These are phyloP conservation scores for Aelia acuminata DNA, from an alignment of 2,888 invertebrate genomes.

Conservation along the genomic window DNA sequence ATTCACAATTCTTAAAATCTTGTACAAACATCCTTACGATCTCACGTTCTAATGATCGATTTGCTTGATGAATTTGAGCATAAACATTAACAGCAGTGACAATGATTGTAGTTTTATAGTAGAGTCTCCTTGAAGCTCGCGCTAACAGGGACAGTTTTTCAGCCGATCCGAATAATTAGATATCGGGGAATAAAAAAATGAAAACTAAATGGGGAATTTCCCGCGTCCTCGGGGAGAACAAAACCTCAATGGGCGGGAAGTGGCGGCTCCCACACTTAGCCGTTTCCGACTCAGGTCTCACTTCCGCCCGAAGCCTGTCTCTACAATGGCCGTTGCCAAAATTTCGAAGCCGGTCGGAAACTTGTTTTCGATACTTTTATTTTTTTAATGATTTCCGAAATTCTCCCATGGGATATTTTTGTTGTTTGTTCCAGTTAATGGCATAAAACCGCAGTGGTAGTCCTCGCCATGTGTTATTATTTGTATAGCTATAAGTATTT, in stretches of 20 bases:
- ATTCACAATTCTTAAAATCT: too few relatives aligned
- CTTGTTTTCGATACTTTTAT: not conserved
- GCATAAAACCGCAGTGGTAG: too few relatives aligned
- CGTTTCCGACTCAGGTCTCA: not conserved
- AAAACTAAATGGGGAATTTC: slow-evolving; percentile 49
- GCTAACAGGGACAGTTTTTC: slow-evolving; percentile 7
- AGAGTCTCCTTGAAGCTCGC: slow-evolving; percentile 14
- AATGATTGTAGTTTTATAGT: not conserved
- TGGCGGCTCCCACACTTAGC: slow-evolving; percentile 18
- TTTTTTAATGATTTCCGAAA: too few relatives aligned
- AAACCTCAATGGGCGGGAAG: slow-evolving; percentile 23
- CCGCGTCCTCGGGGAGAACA: slow-evolving; percentile 39
- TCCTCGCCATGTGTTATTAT: too few relatives aligned
- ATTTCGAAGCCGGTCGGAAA: not conserved
- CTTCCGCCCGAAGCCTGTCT: not conserved
- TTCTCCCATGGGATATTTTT: too few relatives aligned
- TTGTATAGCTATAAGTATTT: too few relatives aligned
- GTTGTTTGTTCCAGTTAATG: too few relatives aligned
- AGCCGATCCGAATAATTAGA: slow-evolving; percentile 29
- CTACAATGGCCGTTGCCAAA: not conserved
- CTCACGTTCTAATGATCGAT: too few relatives aligned
- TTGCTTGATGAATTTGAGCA: too few relatives aligned
- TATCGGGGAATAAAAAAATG: not conserved
- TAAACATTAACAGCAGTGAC: not conserved
- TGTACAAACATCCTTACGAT: too few relatives aligned